Conservation (phyloP, 2,797 vertebrate genomes). For the Enteromius treurensis region DNA sequence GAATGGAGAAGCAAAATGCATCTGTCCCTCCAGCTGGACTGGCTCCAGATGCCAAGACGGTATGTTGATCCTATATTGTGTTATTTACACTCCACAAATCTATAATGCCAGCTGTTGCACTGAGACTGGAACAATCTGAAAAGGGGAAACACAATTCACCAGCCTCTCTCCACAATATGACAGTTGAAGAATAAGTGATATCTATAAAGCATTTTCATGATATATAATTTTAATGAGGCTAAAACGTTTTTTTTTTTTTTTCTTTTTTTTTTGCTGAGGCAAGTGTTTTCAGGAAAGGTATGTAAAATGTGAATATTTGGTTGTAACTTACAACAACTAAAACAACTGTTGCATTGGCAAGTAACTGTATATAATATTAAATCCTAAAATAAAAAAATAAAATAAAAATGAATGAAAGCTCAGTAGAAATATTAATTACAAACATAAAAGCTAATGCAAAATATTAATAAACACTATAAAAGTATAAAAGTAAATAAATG, state of each 20-base stretch:
- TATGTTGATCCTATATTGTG: constrained; percentile 62
- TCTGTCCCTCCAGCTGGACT: constrained; percentile 86
- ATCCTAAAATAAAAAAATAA: background rate
- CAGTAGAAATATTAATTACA: background rate
- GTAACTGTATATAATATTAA: background rate
- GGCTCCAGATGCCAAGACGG: constrained; percentile 87
- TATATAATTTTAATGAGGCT: background rate
- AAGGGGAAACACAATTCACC: background rate
- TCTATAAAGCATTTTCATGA: background rate
- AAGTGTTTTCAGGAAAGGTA: background rate
- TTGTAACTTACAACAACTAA: background rate
- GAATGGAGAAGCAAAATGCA: constrained; percentile 82
- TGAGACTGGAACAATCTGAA: background rate
- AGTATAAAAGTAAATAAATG: background rate
- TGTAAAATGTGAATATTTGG: background rate
- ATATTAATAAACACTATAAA: background rate
- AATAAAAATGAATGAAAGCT: background rate
- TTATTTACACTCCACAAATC: constrained; percentile 45
- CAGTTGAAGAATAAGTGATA: background rate
- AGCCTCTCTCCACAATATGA: background rate
- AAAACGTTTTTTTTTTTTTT: too few relatives aligned
- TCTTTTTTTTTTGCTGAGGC: background rate
- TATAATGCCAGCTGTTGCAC: background rate
- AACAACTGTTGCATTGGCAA: background rate
- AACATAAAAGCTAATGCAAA: background rate